Evolutionary conservation across 2,888 invertebrate species (phyloP), one percentile per base, ranked within the genome.

Genomic region (Tipula confusa): DNA sequence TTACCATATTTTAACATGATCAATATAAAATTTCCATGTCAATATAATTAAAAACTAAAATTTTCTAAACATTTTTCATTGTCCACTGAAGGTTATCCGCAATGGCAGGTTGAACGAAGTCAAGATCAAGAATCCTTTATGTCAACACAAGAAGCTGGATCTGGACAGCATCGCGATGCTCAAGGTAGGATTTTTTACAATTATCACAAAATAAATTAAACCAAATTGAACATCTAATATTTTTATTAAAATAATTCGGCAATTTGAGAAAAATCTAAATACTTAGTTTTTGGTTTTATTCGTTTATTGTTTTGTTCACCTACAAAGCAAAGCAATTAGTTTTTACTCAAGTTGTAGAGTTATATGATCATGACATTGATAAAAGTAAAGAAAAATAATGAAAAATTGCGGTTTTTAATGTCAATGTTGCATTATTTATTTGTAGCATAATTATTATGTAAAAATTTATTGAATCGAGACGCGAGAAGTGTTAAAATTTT

Each of bases 61-160:
- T 38, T 18, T 82, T 24, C n/a, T n/a, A n/a, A n/a, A n/a, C n/a
- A 24, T 24, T 24, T 64, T 64, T 24, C 7, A 0, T 64, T 7
- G 15, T 33, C 18, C 9, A 82, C 64, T 82, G 33, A 91, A 95
- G 96, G 95, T 92, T 95, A 95, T 91, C 93, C 93, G 88, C 91
- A 92, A 91, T 96, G 96, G 96, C 96, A 95, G 90, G 94, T 95
- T 91, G 93, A 94, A 90, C 91, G 93, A 91, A 93, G 94, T 93
- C 95, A 95, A 91, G 96, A 96, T 88, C 96, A 96, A 82, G 29
- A 29, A 92, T 93, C 95, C 88, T 93, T 93, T 89, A 93, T 96
- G 92, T 94, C 94, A 89, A 94, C 95, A 89, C 95, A 94, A 91
- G 96, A 95, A 89, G 92, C 92, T 88, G 92, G 91, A 85, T 92